Percentiles rank a stretch among this genome's conserved stretches.
Conservation (phyloP, 23 tunicate genomes). For the Aplidium turbinatum region DNA sequence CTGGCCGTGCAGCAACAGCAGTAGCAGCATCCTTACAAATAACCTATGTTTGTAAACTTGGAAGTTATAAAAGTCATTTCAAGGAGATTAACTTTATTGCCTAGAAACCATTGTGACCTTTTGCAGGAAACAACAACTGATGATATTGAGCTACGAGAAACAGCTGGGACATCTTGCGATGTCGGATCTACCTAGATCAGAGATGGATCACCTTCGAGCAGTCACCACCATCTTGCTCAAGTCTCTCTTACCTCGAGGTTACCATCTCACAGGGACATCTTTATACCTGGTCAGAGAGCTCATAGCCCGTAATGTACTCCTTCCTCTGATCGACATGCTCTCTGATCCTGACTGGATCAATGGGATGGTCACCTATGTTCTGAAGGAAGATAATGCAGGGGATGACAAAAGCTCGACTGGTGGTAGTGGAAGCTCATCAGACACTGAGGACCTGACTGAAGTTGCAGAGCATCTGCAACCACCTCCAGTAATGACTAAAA, state of each 20-base stretch:
- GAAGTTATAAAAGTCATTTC: too few species aligned
- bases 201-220: slow-evolving; percentile 67
- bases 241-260: slow-evolving; percentile 76
- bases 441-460: not conserved
- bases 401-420: not conserved
- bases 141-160: slow-evolving; percentile 55
- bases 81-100: too few species aligned
- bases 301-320: slow-evolving; percentile 64
- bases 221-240: slow-evolving; percentile 57
- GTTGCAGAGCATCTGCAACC: not conserved
- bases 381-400: slow-evolving; percentile 23
- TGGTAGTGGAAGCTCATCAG: not conserved
- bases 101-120: too few species aligned
- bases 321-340: slow-evolving; percentile 49
- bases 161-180: slow-evolving; percentile 77
- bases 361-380: slow-evolving; percentile 18
- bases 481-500: too few species aligned
- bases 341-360: slow-evolving; percentile 68
- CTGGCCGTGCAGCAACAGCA: too few species aligned
- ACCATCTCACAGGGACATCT: slow-evolving; percentile 61
- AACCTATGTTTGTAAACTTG: too few species aligned
- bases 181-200: slow-evolving; percentile 68
- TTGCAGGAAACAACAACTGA: slow-evolving; percentile 38
- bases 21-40: too few species aligned
- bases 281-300: slow-evolving; percentile 81